Evolutionary conservation across 2,797 vertebrate genomes (phyloP).

Genomic region (Perodicticus potto): DNA sequence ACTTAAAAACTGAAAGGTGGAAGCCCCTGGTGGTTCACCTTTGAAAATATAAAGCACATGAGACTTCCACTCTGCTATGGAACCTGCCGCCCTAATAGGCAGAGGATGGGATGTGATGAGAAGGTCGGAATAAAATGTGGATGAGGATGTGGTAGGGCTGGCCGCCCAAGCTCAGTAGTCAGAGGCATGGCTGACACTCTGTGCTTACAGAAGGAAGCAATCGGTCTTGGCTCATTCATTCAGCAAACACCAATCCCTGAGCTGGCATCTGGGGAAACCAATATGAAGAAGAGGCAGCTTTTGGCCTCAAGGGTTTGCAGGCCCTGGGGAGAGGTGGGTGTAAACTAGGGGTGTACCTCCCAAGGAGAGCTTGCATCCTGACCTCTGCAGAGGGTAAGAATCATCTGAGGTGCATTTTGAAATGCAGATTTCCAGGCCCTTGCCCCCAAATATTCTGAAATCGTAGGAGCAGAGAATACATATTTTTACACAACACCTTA

Average conservation of each 20-base stretch:
- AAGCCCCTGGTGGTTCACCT: slow-evolving; percentile 83
- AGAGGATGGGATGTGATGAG: slow-evolving; percentile 68
- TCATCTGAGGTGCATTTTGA: background rate
- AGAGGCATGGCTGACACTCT: slow-evolving; percentile 77
- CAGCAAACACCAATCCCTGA: background rate
- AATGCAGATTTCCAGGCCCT: background rate
- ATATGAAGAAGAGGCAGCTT: accelerated
- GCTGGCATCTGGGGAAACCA: background rate
- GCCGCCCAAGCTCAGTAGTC: slow-evolving; percentile 64
- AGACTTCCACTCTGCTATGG: slow-evolving; percentile 66
- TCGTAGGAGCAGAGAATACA: background rate
- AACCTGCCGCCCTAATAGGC: slow-evolving; percentile 78
- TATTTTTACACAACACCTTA: background rate
- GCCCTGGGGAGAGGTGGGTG: background rate
- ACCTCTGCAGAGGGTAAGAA: background rate
- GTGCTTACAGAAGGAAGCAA: slow-evolving; percentile 65
- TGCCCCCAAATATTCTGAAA: background rate
- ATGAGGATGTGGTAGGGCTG: slow-evolving; percentile 70
- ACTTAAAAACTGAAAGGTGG: slow-evolving; percentile 72
- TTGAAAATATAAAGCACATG: slow-evolving; percentile 68
- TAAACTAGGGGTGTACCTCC: background rate
- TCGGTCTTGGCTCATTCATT: slow-evolving; percentile 25
- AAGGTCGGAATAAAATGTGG: slow-evolving; percentile 77
- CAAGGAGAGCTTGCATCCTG: background rate
- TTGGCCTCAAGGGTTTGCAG: background rate